Evolutionary conservation across 2,797 vertebrate genomes (phyloP).

Genomic region (Crypturellus tataupa): DNA sequence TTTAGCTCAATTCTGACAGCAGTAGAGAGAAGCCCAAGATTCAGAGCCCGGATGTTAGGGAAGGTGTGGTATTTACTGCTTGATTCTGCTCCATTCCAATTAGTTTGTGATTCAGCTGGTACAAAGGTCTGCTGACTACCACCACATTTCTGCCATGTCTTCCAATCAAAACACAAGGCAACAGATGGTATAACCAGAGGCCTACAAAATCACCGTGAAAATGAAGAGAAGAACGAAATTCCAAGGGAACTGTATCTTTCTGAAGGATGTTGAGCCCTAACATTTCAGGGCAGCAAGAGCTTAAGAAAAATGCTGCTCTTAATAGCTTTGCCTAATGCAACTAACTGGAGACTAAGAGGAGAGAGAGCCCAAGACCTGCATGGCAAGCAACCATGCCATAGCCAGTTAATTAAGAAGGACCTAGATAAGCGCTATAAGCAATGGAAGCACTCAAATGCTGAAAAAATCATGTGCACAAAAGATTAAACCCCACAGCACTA

Average conservation of each 20-base stretch:
- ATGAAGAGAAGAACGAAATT: background rate
- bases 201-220: background rate
- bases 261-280: background rate
- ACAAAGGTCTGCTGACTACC: slow-evolving; percentile 16
- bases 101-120: background rate
- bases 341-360: background rate
- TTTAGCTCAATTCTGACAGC: background rate
- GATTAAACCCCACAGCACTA: background rate
- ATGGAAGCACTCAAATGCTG: background rate
- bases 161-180: background rate
- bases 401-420: background rate
- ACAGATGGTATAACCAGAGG: slow-evolving; percentile 15
- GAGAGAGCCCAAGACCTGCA: background rate
- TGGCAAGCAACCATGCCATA: background rate
- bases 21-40: background rate
- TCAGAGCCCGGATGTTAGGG: background rate
- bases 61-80: background rate
- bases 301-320: background rate
- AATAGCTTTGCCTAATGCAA: background rate
- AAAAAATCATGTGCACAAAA: background rate
- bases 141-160: slow-evolving; percentile 9
- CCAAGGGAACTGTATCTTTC: background rate
- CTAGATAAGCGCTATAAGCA: background rate
- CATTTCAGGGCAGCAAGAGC: background rate
- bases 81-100: background rate